Percentiles rank a stretch among this genome's conserved stretches.
phyloP scores from a whole-genome alignment of 2,113 vertebrate species.

The Chroicocephalus ridibundus region DNA sequence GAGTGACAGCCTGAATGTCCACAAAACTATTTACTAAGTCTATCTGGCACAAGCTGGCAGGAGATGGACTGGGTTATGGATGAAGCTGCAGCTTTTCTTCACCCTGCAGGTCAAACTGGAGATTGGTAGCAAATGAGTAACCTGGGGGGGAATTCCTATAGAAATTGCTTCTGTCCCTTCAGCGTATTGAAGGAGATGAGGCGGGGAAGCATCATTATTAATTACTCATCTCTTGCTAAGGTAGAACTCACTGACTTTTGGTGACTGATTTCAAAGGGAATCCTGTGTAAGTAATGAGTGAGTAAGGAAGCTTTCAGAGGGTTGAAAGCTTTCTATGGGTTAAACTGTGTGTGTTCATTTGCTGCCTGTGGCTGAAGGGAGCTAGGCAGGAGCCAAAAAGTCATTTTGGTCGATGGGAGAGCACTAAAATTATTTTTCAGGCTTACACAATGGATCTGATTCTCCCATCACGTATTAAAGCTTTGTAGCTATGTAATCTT shows the following conservation, averaged over 20 bases:
- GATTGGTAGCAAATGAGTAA: background rate
- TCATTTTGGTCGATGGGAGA: background rate
- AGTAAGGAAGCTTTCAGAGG: background rate
- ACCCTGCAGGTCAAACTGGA: background rate
- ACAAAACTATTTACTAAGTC: background rate
- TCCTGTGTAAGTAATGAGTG: background rate
- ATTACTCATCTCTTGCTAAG: background rate
- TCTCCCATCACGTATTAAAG: background rate
- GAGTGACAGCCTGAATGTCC: background rate
- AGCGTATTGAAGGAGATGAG: background rate
- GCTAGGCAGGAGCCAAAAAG: background rate
- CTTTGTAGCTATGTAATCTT: background rate
- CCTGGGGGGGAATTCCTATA: background rate
- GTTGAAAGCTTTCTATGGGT: background rate
- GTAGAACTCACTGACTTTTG: background rate
- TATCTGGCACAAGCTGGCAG: background rate
- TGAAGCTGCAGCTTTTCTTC: background rate
- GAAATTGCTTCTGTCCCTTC: background rate
- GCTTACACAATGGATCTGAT: background rate
- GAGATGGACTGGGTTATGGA: background rate
- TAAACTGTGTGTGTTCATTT: background rate
- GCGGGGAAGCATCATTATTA: background rate
- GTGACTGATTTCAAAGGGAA: background rate
- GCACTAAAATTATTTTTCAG: background rate
- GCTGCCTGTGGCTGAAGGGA: background rate